Percentiles rank a stretch among this genome's conserved stretches.
Conservation (phyloP, 1,140 invertebrate genomes). For the Zaprionus inermis region DNA sequence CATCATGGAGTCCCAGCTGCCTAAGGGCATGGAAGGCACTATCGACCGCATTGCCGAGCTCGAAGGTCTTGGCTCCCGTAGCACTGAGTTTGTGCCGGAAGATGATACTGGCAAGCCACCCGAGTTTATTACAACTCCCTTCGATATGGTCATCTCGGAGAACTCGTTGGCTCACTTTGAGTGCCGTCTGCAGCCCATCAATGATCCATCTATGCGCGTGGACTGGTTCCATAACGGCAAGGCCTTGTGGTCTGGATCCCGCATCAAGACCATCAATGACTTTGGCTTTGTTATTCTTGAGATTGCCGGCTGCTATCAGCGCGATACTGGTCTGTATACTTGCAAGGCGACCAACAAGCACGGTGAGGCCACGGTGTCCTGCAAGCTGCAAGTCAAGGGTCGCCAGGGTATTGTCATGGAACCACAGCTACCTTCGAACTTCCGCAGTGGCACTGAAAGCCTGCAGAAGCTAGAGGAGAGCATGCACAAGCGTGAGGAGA, state of each 20-base stretch:
- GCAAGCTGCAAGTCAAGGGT: conserved; percentile 93
- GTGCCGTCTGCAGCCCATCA: conserved; percentile 94
- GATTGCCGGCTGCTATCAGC: conserved; percentile 93
- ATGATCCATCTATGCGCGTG: conserved; percentile 95
- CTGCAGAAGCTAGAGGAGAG: conserved; percentile 95
- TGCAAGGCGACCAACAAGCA: conserved; percentile 96
- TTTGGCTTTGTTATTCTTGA: conserved; percentile 97
- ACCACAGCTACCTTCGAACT: conserved; percentile 94
- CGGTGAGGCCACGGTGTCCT: conserved; percentile 94
- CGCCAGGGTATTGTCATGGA: conserved; percentile 95
- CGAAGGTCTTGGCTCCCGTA: conserved; percentile 91
- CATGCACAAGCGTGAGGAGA: conserved; percentile 94
- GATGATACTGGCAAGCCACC: conserved; percentile 95
- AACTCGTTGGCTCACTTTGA: conserved; percentile 97
- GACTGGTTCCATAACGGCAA: conserved; percentile 99
- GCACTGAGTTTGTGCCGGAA: conserved; percentile 86
- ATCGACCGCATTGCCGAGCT: conserved; percentile 97
- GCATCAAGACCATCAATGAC: conserved; percentile 96
- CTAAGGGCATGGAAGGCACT: conserved; percentile 96
- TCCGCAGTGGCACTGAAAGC: conserved; percentile 93
- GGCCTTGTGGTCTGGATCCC: conserved; percentile 92
- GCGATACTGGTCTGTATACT: conserved; percentile 95
- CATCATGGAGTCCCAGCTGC: conserved; percentile 95
- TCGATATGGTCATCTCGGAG: conserved; percentile 93
- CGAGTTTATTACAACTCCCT: conserved; percentile 95